Conservation (phyloP, 2,888 invertebrate genomes). For the Amphimallon solstitiale region DNA sequence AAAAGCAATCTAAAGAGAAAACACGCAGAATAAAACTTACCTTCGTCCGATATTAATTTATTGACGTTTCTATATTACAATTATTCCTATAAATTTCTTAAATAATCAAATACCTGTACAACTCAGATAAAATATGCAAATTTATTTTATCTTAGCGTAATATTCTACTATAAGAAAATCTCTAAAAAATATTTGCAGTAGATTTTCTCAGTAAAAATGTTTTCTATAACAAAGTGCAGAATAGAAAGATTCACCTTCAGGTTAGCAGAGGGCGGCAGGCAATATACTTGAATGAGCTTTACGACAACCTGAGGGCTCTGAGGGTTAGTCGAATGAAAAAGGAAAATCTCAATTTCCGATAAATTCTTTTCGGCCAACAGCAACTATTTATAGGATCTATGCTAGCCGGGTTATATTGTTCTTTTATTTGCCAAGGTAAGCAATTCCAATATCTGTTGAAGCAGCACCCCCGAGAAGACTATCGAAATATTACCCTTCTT, state of each 20-base stretch:
- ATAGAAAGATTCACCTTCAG: no score
- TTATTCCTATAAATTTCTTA: no score
- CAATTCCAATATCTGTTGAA: neutral
- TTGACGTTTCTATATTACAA: no score
- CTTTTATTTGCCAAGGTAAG: neutral
- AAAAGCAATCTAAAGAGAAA: no score
- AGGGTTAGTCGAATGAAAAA: slow-evolving; percentile 4
- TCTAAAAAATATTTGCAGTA: neutral
- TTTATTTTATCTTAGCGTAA: no score
- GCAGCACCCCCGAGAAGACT: no score
- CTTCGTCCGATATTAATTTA: no score
- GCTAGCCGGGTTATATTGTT: neutral
- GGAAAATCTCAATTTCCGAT: slow-evolving; percentile 17
- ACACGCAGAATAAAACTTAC: no score
- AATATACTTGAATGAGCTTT: slow-evolving; percentile 18
- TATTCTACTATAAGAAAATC: no score
- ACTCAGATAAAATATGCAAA: neutral
- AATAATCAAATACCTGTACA: neutral
- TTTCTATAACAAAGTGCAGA: no score
- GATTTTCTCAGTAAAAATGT: no score
- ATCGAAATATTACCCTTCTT: no score
- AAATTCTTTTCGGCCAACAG: neutral
- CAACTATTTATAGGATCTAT: neutral
- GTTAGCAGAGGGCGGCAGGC: neutral
- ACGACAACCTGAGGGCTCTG: slow-evolving; percentile 8